These are phyloP conservation scores for Diarsia mendica DNA, from an alignment of 2,888 invertebrate species.

Conservation along the genomic window DNA sequence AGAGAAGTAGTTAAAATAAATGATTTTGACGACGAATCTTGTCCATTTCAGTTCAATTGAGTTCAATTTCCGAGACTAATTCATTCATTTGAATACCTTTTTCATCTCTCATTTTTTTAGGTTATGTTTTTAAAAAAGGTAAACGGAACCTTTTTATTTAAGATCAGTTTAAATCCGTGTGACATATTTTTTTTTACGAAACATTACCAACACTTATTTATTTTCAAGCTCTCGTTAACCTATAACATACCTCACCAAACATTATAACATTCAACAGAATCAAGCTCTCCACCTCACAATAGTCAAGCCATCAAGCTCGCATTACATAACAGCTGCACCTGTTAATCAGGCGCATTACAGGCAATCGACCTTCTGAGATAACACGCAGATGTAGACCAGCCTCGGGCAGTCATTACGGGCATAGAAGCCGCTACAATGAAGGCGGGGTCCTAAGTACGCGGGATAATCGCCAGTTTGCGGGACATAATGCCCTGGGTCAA, in stretches of 20 bases:
- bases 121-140: not conserved
- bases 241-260: not conserved
- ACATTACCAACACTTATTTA: not conserved
- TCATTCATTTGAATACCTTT: not conserved
- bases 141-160: not conserved
- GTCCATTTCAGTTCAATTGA: not conserved
- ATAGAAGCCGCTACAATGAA: slow-evolving; percentile 63
- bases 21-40: not conserved
- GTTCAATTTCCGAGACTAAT: not conserved
- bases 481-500: slow-evolving; percentile 68
- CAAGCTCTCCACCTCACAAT: slow-evolving; percentile 25
- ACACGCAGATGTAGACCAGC: slow-evolving; percentile 63
- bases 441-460: slow-evolving; percentile 59
- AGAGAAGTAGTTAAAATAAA: slow-evolving; percentile 10
- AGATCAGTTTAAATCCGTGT: not conserved
- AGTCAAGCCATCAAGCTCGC: slow-evolving; percentile 32
- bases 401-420: slow-evolving; percentile 65
- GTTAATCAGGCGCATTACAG: slow-evolving; percentile 76
- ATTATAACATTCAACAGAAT: slow-evolving; percentile 9
- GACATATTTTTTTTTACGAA: not conserved
- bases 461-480: slow-evolving; percentile 65
- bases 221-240: not conserved
- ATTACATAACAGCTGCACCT: slow-evolving; percentile 66
- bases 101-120: not conserved
- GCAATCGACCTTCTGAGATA: slow-evolving; percentile 83